These are phyloP conservation scores for Tinamus guttatus DNA, from an alignment of 2,113 vertebrate genomes.

Conservation along the genomic window DNA sequence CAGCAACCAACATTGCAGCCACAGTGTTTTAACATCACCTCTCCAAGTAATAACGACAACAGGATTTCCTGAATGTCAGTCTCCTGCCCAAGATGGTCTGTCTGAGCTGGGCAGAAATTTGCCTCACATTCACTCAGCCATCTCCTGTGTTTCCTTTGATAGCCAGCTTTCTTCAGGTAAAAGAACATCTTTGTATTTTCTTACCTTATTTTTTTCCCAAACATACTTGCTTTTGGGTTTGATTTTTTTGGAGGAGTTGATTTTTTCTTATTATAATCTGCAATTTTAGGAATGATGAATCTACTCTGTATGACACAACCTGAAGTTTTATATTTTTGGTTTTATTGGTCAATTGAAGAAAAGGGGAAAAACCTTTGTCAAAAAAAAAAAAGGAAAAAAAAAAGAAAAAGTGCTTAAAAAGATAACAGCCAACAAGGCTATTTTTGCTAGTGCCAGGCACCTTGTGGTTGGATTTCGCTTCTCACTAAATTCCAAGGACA, in stretches of 20 bases:
- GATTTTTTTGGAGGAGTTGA: neutral
- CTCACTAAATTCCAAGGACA: neutral
- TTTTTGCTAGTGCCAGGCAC: neutral
- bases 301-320: neutral
- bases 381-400: neutral
- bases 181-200: neutral
- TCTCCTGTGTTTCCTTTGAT: neutral
- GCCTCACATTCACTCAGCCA: neutral
- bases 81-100: neutral
- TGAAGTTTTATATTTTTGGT: neutral
- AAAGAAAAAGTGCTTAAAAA: neutral
- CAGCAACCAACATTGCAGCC: neutral
- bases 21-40: neutral
- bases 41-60: neutral
- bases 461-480: neutral
- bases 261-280: neutral
- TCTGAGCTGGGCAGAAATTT: neutral
- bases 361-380: neutral
- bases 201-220: neutral
- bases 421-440: neutral
- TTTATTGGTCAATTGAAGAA: neutral
- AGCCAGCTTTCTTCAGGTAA: neutral
- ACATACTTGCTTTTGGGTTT: neutral
- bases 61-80: fast-evolving
- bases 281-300: neutral